A percentile compares a stretch with the other conserved stretches of the same genome.
Evolutionary conservation across 2,113 vertebrate species (phyloP).

Genomic region (Zonotrichia leucophrys): DNA sequence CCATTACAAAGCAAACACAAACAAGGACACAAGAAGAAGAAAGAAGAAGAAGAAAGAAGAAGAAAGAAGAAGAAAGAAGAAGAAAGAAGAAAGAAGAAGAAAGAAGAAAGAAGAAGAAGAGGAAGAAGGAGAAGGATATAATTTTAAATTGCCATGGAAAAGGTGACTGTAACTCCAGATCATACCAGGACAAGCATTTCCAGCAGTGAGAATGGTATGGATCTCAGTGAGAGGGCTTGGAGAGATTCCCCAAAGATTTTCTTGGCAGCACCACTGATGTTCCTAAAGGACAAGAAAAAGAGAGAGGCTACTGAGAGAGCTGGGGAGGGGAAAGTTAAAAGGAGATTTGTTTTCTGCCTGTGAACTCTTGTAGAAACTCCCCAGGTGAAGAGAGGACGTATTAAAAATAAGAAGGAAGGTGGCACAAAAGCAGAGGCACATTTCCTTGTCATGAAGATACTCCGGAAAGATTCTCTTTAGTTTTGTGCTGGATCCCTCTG

Average conservation of each 20-base stretch:
- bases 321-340: background rate
- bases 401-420: background rate
- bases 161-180: background rate
- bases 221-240: background rate
- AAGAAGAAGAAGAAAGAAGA: background rate
- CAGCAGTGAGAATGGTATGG: background rate
- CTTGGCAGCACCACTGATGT: background rate
- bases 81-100: background rate
- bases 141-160: background rate
- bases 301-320: background rate
- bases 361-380: background rate
- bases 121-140: background rate
- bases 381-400: background rate
- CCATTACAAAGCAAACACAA: background rate
- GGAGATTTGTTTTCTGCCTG: background rate
- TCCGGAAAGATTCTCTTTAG: background rate
- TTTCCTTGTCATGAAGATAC: background rate
- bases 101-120: background rate
- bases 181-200: background rate
- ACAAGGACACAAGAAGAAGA: background rate
- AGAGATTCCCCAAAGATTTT: background rate
- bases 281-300: background rate
- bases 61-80: background rate
- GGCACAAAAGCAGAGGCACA: background rate
- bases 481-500: background rate